These are phyloP conservation scores for Lordiphosa mommai DNA, from an alignment of 1,140 invertebrate genomes.

Conservation along the genomic window DNA sequence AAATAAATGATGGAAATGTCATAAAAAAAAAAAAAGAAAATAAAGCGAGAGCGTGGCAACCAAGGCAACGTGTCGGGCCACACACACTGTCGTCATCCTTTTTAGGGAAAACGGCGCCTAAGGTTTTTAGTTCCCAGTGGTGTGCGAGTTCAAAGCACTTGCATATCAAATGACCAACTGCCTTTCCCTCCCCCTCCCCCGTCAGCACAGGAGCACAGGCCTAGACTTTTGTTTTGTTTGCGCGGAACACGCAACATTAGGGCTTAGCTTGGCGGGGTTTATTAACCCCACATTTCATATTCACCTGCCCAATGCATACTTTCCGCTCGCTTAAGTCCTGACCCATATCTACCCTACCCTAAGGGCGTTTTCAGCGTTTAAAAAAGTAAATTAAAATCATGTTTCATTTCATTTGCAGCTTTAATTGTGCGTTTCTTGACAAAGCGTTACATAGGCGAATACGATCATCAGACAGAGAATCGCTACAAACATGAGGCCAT, in stretches of 20 bases:
- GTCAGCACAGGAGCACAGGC: too few species aligned
- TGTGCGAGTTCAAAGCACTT: conserved; percentile 58
- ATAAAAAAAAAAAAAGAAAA: conserved; percentile 23
- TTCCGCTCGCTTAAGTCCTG: conserved; percentile 63
- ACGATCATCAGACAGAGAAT: conserved; percentile 95
- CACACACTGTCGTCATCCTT: conserved; percentile 22
- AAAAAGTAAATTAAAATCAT: conserved; percentile 59
- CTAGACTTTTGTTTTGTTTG: conserved; percentile 41
- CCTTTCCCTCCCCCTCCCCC: too few species aligned
- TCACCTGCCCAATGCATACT: conserved; percentile 11
- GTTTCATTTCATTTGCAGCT: conserved; percentile 83
- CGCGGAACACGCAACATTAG: conserved; percentile 59
- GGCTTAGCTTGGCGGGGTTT: conserved; percentile 50
- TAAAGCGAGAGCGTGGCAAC: conserved; percentile 17
- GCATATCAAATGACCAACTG: conserved; percentile 63
- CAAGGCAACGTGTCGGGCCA: conserved; percentile 35
- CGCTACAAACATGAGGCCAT: conserved; percentile 95
- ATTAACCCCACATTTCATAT: conserved; percentile 55
- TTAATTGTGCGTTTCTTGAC: conserved; percentile 93
- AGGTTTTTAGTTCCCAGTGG: conserved; percentile 17
- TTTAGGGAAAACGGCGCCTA: conserved; percentile 18
- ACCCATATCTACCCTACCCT: conserved; percentile 34
- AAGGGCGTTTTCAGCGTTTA: conserved; percentile 53
- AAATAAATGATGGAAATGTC: conserved; percentile 68
- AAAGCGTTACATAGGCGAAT: conserved; percentile 94